Conservation (phyloP, 2,888 invertebrate species). For the Nesidiocoris tenuis region DNA sequence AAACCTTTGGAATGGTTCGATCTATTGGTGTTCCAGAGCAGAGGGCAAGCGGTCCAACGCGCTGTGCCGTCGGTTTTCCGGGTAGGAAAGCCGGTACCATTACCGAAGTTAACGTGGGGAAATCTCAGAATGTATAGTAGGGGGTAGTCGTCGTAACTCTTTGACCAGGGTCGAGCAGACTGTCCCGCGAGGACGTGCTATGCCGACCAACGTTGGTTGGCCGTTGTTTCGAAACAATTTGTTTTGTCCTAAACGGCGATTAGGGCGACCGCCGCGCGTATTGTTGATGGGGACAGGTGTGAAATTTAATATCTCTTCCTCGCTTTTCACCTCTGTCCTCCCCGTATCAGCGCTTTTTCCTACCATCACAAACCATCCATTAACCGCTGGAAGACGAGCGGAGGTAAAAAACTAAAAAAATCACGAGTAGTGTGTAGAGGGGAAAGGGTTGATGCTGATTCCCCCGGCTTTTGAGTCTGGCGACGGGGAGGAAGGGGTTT, state of each 20-base stretch:
- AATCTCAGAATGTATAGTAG: too few species aligned
- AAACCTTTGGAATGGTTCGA: too few species aligned
- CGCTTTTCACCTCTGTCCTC: background rate
- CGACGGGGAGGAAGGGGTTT: too few species aligned
- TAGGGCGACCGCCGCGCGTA: constrained; percentile 14
- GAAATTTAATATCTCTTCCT: constrained; percentile 19
- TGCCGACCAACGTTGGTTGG: too few species aligned
- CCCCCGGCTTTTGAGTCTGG: background rate
- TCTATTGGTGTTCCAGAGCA: too few species aligned
- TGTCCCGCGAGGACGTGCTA: too few species aligned
- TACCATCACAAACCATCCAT: background rate
- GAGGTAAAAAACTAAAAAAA: background rate
- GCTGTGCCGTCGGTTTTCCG: too few species aligned
- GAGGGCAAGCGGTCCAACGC: too few species aligned
- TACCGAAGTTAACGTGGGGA: too few species aligned
- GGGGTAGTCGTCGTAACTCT: too few species aligned
- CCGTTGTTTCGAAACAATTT: constrained; percentile 23
- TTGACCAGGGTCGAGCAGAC: too few species aligned
- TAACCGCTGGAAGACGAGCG: background rate
- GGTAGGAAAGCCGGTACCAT: too few species aligned
- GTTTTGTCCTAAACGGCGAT: constrained; percentile 39
- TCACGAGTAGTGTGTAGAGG: background rate
- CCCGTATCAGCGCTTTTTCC: background rate
- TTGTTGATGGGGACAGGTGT: constrained; percentile 35
- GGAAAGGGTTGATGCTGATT: background rate